phyloP scores from a whole-genome alignment of 1,140 invertebrate species.

The Zaprionus nigranus region DNA sequence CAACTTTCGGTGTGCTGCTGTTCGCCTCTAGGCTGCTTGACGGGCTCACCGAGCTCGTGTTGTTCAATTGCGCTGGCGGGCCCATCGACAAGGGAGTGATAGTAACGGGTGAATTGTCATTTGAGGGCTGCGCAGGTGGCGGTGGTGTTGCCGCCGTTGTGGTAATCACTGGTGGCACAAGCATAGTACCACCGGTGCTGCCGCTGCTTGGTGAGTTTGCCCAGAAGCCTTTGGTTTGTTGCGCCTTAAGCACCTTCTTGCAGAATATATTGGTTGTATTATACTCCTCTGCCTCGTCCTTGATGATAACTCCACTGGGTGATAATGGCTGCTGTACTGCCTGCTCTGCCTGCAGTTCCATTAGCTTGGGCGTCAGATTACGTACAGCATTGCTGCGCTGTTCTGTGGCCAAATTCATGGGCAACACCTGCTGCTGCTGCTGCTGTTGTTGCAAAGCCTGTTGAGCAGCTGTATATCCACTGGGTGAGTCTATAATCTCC shows the following conservation, averaged over 20 bases:
- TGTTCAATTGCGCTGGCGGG: conserved; percentile 71
- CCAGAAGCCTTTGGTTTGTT: conserved; percentile 83
- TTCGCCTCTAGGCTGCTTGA: conserved; percentile 62
- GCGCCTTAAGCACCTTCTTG: conserved; percentile 83
- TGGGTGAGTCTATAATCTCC: conserved; percentile 78
- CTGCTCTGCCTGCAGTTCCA: conserved; percentile 60
- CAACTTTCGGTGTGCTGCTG: conserved; percentile 64
- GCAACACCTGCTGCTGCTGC: conserved; percentile 70
- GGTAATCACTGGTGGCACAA: conserved; percentile 66
- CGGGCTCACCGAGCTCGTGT: conserved; percentile 68
- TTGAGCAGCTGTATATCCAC: conserved; percentile 16
- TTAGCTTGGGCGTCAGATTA: conserved; percentile 80
- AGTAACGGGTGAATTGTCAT: conserved; percentile 25
- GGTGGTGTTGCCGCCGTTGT: conserved; percentile 73
- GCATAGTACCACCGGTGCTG: conserved; percentile 42
- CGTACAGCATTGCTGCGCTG: conserved; percentile 67
- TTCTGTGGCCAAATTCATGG: conserved; percentile 76
- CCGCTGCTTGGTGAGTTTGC: conserved; percentile 71
- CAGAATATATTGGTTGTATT: conserved; percentile 77
- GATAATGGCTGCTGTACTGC: conserved; percentile 43
- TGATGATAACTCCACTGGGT: conserved; percentile 61
- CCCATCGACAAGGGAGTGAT: conserved; percentile 63
- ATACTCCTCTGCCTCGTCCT: conserved; percentile 80
- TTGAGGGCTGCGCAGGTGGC: conserved; percentile 35
- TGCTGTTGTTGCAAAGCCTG: conserved; percentile 40